Evolutionary conservation across 2,797 vertebrate genomes (phyloP).

Genomic region (Champsocephalus gunnari): DNA sequence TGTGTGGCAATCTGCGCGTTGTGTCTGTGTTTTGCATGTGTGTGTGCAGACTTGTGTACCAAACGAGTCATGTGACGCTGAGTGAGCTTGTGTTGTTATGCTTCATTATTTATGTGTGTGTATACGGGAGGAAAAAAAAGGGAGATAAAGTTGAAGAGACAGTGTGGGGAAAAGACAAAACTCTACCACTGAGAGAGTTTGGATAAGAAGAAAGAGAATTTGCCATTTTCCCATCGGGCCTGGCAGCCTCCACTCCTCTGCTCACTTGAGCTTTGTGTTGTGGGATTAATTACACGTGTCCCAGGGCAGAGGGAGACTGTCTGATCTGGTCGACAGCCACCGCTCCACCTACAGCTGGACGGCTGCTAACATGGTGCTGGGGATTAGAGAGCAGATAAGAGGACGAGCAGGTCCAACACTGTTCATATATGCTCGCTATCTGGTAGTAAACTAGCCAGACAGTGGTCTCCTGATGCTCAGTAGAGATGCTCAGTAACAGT

Average conservation of each 20-base stretch:
- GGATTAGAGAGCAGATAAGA: constrained; percentile 30
- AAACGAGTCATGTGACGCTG: constrained; percentile 24
- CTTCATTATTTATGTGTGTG: constrained; percentile 40
- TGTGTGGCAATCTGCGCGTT: constrained; percentile 44
- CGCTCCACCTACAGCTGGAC: constrained; percentile 50
- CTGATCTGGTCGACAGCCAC: constrained; percentile 67
- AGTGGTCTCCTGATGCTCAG: too few species aligned
- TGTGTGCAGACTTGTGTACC: constrained; percentile 17
- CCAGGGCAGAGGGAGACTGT: constrained; percentile 59
- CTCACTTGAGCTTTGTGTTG: constrained; percentile 48
- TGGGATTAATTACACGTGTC: constrained; percentile 69
- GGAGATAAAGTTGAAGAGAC: constrained; percentile 11
- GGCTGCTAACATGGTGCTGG: constrained; percentile 19
- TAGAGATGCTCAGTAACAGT: too few species aligned
- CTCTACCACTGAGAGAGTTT: constrained; percentile 7
- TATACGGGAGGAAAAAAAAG: background rate
- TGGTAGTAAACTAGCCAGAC: too few species aligned
- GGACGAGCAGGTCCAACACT: constrained; percentile 10
- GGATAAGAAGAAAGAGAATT: constrained; percentile 24
- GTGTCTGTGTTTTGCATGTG: constrained; percentile 19
- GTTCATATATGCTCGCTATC: background rate
- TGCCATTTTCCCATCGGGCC: constrained; percentile 12
- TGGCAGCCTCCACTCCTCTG: constrained; percentile 45
- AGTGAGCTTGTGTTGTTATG: constrained; percentile 27
- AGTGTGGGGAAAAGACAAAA: constrained; percentile 8